Evolutionary conservation across 2,888 invertebrate species (phyloP).

Genomic region (Parnassius mnemosyne): DNA sequence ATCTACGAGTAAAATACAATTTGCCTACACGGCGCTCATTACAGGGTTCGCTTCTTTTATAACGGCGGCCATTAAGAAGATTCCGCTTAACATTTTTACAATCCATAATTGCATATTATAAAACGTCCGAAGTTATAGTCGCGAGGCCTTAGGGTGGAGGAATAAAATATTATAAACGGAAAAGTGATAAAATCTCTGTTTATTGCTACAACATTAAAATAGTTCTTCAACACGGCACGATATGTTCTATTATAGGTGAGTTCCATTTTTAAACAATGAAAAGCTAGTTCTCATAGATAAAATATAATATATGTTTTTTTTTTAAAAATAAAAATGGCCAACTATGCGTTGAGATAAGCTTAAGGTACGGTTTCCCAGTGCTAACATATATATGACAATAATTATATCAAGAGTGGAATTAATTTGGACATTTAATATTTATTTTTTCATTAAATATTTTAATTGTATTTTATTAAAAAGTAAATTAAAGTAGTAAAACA

Average conservation of each 20-base stretch:
- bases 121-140: constrained; percentile 50
- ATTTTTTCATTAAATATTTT: no score
- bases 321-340: no score
- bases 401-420: no score
- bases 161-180: constrained; percentile 43
- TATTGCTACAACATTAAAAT: constrained; percentile 25
- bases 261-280: no score
- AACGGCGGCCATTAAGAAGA: constrained; percentile 58
- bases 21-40: constrained; percentile 62
- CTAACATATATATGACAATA: no score
- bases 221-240: constrained; percentile 7
- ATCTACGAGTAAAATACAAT: constrained; percentile 56
- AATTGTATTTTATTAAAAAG: no score
- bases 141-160: constrained; percentile 28
- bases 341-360: no score
- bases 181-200: constrained; percentile 35
- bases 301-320: no score
- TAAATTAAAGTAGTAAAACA: no score
- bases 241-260: neutral
- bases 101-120: constrained; percentile 77
- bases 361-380: no score
- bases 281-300: no score
- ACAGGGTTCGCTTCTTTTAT: constrained; percentile 53
- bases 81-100: constrained; percentile 77
- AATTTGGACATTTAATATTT: no score